Conservation (phyloP, 2,113 vertebrate species). For the Ginglymostoma cirratum region DNA sequence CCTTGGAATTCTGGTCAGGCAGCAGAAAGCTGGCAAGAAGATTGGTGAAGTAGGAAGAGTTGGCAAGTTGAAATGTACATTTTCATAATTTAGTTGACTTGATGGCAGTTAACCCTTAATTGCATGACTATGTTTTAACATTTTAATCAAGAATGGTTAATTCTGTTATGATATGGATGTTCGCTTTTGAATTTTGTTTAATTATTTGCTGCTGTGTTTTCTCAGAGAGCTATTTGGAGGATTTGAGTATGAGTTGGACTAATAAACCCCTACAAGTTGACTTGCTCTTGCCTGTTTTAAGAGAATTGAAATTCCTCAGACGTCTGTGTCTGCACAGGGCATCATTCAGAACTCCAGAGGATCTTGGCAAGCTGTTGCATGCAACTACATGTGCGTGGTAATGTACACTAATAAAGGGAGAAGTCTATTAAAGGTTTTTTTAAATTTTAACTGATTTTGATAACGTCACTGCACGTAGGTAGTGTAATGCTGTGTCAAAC, state of each 20-base stretch:
- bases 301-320: slow-evolving; percentile 57
- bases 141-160: not conserved
- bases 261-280: slow-evolving; percentile 55
- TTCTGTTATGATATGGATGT: not conserved
- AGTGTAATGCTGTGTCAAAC: not conserved
- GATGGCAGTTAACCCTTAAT: not conserved
- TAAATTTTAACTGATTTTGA: not conserved
- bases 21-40: not conserved
- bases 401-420: not conserved
- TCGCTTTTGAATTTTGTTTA: not conserved
- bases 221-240: slow-evolving; percentile 64
- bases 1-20: not conserved
- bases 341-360: slow-evolving; percentile 51
- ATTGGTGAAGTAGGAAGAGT: not conserved
- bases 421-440: not conserved
- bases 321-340: slow-evolving; percentile 66
- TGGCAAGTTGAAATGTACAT: not conserved
- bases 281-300: slow-evolving; percentile 58
- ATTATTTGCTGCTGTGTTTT: slow-evolving; percentile 40
- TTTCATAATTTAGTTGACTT: not conserved
- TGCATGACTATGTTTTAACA: not conserved
- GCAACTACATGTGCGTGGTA: slow-evolving; percentile 59
- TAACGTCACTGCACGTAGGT: not conserved
- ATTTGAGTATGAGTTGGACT: slow-evolving; percentile 66
- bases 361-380: slow-evolving; percentile 56